Base-by-base conservation (phyloP, 2,797 vertebrate species). In the Acrocephalus scirpaceus region DNA sequence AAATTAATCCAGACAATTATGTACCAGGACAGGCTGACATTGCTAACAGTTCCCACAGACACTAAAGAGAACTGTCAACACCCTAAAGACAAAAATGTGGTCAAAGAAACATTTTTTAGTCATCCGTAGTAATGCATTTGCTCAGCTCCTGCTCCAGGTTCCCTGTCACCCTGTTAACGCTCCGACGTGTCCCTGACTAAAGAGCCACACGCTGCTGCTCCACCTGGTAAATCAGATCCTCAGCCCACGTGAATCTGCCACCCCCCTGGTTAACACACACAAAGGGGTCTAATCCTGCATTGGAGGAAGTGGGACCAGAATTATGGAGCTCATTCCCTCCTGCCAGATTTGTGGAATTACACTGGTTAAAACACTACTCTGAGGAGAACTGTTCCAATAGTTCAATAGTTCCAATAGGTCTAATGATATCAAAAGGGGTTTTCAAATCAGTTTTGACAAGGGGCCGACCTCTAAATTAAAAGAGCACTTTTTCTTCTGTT, bases 1-100 rank as follows among this genome's bases (percentile, higher is more conserved):
- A 95, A 95, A 97, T 95, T 66, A 88, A 51, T 75, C 29, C 11
- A 92, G 80, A 90, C 48, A 69, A 36, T 95, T 65, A 86, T 88
- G 71, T 94, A 60, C 74, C 32, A 92, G 93, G 88, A 90, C 56
- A 89, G 40, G 48, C 32, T 75, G 64, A 95, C 66, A 88, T 44
- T 88, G 70, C 60, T 91, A 85, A 69, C 56, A 62, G 65, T 95
- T 95, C 83, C 82, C 90, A 78, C 85, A 94, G 88, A 96, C 29
- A 48, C 58, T 96, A 54, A 96, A 93, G 64, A 92, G 45, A 97
- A 83, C 22, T 79, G 79, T 93, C 77, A 76, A 40, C 36, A 67
- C 62, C 90, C 69, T 94, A 67, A 83, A 94, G 93, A 92, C 50
- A 94, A 69, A 75, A 76, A 32, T 50, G 72, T 77, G 71, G 70